A percentile compares a stretch with the other conserved stretches of the same genome.
Conservation (phyloP, 2,888 invertebrate genomes). For the Dusona sp. region DNA sequence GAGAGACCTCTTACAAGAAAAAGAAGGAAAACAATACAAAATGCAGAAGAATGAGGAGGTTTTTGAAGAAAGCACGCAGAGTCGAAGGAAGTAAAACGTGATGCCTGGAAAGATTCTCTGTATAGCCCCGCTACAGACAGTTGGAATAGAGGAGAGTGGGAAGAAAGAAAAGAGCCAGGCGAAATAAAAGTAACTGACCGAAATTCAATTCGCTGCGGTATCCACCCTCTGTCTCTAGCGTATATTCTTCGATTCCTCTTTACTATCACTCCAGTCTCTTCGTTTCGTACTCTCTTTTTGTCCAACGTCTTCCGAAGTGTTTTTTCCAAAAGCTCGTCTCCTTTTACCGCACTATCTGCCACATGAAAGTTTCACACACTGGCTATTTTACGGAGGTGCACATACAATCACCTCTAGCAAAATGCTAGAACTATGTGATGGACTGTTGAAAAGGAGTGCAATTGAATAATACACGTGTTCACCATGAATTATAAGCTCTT, state of each 20-base stretch:
- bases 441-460: background rate
- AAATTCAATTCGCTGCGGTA: slow-evolving; percentile 74
- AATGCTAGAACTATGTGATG: slow-evolving; percentile 18
- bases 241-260: slow-evolving; percentile 62
- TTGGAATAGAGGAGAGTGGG: slow-evolving; percentile 51
- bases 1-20: slow-evolving; percentile 72
- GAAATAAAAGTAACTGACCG: slow-evolving; percentile 74
- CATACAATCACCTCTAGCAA: slow-evolving; percentile 23
- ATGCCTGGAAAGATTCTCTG: slow-evolving; percentile 45
- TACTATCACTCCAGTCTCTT: slow-evolving; percentile 56
- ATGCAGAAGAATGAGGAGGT: slow-evolving; percentile 33
- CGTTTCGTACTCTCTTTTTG: slow-evolving; percentile 37
- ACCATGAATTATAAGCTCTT: background rate
- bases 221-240: slow-evolving; percentile 55
- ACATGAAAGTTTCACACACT: slow-evolving; percentile 41
- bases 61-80: slow-evolving; percentile 62
- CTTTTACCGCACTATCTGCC: slow-evolving; percentile 35
- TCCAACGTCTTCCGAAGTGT: slow-evolving; percentile 57
- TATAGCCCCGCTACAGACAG: slow-evolving; percentile 44
- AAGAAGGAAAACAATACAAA: slow-evolving; percentile 43
- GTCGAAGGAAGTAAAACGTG: slow-evolving; percentile 64
- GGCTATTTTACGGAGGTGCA: slow-evolving; percentile 14
- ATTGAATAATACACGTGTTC: slow-evolving; percentile 13
- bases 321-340: slow-evolving; percentile 42
- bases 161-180: slow-evolving; percentile 63